phyloP scores from a whole-genome alignment of 2,113 vertebrate species.

The Penelope pileata region DNA sequence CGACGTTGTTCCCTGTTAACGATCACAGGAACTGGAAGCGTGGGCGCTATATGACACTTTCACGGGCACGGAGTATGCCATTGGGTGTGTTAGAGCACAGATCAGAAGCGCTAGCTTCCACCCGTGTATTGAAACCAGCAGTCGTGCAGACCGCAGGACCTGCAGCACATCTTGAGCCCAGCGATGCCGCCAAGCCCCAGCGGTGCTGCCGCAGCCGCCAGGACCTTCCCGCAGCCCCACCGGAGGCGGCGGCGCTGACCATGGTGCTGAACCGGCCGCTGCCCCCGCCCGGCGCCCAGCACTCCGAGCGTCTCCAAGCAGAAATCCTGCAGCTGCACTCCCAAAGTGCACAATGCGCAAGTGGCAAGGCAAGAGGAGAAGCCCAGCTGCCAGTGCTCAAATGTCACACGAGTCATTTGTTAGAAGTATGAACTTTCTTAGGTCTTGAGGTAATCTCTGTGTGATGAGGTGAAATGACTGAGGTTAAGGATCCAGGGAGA shows the following conservation, averaged over 20 bases:
- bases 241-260: neutral
- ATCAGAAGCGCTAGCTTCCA: neutral
- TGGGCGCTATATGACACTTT: neutral
- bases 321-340: rapidly evolving
- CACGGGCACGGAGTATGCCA: rapidly evolving
- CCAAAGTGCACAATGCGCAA: rapidly evolving
- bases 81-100: neutral
- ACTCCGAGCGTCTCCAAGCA: too few species aligned
- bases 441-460: neutral
- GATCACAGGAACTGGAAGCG: rapidly evolving
- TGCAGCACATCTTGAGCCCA: neutral
- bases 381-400: neutral
- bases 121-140: neutral
- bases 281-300: neutral
- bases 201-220: too few species aligned
- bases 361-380: neutral
- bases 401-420: neutral
- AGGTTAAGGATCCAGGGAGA: neutral
- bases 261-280: neutral
- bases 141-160: too few species aligned
- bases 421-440: neutral
- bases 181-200: too few species aligned
- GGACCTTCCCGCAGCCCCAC: too few species aligned
- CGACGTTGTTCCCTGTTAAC: neutral
- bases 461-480: rapidly evolving